Evolutionary conservation across 37 sponge, comb jelly and placozoan genomes (phyloP).

Genomic region (Spongia lamella): DNA sequence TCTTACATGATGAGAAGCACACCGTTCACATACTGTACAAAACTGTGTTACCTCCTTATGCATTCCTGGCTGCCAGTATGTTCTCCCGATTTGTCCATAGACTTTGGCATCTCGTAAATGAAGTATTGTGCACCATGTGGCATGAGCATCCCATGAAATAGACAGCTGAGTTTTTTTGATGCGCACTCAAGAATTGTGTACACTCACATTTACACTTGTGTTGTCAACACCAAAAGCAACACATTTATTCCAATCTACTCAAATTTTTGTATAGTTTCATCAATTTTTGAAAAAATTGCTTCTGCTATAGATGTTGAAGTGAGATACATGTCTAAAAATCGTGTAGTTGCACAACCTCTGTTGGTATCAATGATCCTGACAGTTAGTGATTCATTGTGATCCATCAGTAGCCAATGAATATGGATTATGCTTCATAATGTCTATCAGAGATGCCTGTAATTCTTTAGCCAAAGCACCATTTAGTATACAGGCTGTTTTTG

Average conservation of each 20-base stretch:
- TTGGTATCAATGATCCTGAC: conserved; percentile 44
- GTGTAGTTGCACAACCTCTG: conserved; percentile 18
- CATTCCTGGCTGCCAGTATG: conserved; percentile 57
- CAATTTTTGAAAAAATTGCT: conserved; percentile 46
- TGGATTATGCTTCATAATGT: no score
- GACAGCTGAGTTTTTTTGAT: neutral
- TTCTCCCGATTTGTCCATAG: conserved; percentile 22
- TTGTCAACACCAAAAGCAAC: conserved; percentile 55
- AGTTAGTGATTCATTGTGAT: conserved; percentile 45
- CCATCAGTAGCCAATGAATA: no score
- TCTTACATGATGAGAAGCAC: conserved; percentile 30
- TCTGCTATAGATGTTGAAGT: conserved; percentile 28
- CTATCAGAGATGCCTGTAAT: neutral
- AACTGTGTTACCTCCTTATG: conserved; percentile 22
- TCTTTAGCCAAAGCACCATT: conserved; percentile 26
- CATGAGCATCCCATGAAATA: conserved; percentile 50
- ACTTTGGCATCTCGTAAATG: conserved; percentile 45
- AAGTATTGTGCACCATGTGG: conserved; percentile 16
- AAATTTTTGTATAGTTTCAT: conserved; percentile 18
- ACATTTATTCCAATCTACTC: conserved; percentile 49
- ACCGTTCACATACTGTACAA: conserved; percentile 24
- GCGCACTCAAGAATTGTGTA: conserved; percentile 28
- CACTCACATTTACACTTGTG: conserved; percentile 34
- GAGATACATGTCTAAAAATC: conserved; percentile 59
- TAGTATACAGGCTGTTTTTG: conserved; percentile 36